Percentiles rank a stretch among this genome's conserved stretches.
phyloP scores from a whole-genome alignment of 2,888 invertebrate species.

The Acutogordius australiensis region DNA sequence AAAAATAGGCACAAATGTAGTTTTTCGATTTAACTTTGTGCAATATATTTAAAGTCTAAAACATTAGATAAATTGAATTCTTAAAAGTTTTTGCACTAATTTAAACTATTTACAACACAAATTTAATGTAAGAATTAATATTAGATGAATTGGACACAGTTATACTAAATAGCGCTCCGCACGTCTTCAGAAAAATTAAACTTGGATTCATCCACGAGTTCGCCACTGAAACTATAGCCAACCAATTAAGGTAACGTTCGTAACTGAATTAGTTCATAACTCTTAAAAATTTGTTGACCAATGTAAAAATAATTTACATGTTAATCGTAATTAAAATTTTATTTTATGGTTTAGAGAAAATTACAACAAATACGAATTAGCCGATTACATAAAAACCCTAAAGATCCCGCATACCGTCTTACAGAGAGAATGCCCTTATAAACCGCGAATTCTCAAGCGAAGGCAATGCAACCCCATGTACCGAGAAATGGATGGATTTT shows the following conservation, averaged over 20 bases:
- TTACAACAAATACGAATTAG: constrained; percentile 8
- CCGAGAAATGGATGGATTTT: not conserved
- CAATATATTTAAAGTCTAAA: too few species aligned
- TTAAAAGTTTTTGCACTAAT: too few species aligned
- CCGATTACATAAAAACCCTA: not conserved
- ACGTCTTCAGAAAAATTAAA: not conserved
- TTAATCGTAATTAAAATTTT: too few species aligned
- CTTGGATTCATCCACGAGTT: not conserved
- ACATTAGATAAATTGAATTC: too few species aligned
- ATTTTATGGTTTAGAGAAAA: not conserved
- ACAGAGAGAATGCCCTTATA: not conserved
- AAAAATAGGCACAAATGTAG: too few species aligned
- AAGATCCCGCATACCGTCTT: not conserved
- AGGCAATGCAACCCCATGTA: not conserved
- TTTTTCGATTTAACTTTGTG: too few species aligned
- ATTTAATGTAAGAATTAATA: too few species aligned
- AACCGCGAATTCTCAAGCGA: not conserved
- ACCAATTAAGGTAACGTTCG: not conserved
- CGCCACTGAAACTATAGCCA: not conserved
- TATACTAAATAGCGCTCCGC: not conserved
- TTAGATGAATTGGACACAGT: constrained; percentile 4
- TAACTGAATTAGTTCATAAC: too few species aligned
- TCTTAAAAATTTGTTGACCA: too few species aligned
- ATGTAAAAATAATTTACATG: too few species aligned
- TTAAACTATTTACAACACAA: too few species aligned